Conservation (phyloP, 2,888 invertebrate species). For the Busseola fusca region DNA sequence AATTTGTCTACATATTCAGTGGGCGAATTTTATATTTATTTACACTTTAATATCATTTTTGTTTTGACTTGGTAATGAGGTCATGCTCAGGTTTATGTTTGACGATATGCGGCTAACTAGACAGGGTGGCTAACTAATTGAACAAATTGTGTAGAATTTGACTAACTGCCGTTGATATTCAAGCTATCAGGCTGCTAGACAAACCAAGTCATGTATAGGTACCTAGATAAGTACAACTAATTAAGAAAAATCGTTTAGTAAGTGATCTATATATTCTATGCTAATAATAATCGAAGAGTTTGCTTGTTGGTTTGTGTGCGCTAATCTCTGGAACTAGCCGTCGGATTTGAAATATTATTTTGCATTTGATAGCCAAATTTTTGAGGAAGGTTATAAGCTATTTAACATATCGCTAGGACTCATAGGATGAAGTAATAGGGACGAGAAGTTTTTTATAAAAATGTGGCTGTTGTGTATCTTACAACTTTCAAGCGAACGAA, state of each 20-base stretch:
- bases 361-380: neutral
- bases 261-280: neutral
- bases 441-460: neutral
- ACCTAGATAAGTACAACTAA: neutral
- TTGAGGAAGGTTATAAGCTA: neutral
- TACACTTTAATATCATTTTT: slow-evolving; percentile 25
- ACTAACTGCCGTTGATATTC: neutral
- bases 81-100: slow-evolving; percentile 13
- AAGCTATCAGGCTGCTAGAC: too few relatives aligned
- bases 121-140: neutral
- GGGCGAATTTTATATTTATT: slow-evolving; percentile 49
- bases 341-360: neutral
- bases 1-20: slow-evolving; percentile 58
- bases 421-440: neutral
- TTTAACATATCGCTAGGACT: neutral
- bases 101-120: slow-evolving; percentile 3
- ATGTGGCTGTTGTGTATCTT: neutral
- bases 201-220: neutral
- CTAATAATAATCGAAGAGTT: neutral
- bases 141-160: neutral
- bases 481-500: neutral
- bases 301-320: neutral
- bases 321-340: neutral
- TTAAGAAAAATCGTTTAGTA: neutral
- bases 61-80: slow-evolving; percentile 25